phyloP scores from a whole-genome alignment of 2,113 vertebrate species.

The Caranx ignobilis region DNA sequence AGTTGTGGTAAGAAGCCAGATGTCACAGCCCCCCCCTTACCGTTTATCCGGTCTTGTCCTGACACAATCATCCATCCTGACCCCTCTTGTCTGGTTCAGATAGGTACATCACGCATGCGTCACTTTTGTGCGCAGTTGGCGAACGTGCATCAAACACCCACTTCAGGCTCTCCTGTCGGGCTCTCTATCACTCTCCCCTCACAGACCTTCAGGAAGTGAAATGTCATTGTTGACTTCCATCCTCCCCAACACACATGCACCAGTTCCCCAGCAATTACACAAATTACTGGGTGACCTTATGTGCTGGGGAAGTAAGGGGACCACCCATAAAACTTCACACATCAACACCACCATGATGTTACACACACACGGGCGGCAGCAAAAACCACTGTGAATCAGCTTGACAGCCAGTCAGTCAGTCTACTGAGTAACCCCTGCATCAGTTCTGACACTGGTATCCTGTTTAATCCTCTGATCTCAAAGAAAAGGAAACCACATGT shows the following conservation, averaged over 20 bases:
- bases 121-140: not conserved
- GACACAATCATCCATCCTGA: conserved; percentile 19
- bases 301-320: not conserved
- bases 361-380: not conserved
- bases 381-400: conserved; percentile 14
- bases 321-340: conserved; percentile 17
- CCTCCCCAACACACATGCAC: not conserved
- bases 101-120: not conserved
- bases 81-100: not conserved
- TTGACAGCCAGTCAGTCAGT: conserved; percentile 1
- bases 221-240: not conserved
- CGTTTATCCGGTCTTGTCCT: not conserved
- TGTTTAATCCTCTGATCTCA: conserved; percentile 32
- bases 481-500: conserved; percentile 54
- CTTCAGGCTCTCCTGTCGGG: conserved; percentile 40
- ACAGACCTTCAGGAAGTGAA: conserved; percentile 37
- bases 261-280: not conserved
- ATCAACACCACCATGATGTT: not conserved
- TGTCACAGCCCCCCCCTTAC: conserved; percentile 10
- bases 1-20: conserved; percentile 23
- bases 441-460: conserved; percentile 13
- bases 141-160: conserved; percentile 25
- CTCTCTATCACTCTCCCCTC: conserved; percentile 27
- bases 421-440: not conserved
- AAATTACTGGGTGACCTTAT: not conserved